phyloP scores from a whole-genome alignment of 2,888 invertebrate genomes.

The Antheraea yamamai region DNA sequence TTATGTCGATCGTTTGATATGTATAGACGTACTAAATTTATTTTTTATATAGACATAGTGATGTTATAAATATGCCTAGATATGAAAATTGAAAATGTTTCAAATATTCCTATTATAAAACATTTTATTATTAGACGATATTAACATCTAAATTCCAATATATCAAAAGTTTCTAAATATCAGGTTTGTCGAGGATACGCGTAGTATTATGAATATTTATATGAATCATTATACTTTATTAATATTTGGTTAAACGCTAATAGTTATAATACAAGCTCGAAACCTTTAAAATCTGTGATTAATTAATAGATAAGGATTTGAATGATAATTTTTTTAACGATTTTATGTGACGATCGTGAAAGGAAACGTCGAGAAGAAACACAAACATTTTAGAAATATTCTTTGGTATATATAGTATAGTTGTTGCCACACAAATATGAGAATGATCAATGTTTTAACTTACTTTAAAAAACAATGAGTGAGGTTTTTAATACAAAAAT shows the following conservation, averaged over 20 bases:
- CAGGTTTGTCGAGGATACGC: not conserved
- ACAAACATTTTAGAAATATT: not conserved
- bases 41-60: too few relatives aligned
- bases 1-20: too few relatives aligned
- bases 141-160: not conserved
- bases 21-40: too few relatives aligned
- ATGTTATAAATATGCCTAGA: too few relatives aligned
- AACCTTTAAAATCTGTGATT: not conserved
- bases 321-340: not conserved
- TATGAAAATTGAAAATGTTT: not conserved
- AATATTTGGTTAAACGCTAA: not conserved
- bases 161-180: not conserved
- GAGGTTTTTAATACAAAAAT: too few relatives aligned
- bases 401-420: too few relatives aligned
- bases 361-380: not conserved
- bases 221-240: not conserved
- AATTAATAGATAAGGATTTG: not conserved
- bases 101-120: not conserved
- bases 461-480: too few relatives aligned
- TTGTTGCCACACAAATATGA: too few relatives aligned
- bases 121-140: not conserved
- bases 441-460: too few relatives aligned
- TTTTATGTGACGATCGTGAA: not conserved
- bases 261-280: not conserved
- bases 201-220: conserved; percentile 4